phyloP scores from a whole-genome alignment of 2,888 invertebrate genomes.

The Lycophotia porphyrea region DNA sequence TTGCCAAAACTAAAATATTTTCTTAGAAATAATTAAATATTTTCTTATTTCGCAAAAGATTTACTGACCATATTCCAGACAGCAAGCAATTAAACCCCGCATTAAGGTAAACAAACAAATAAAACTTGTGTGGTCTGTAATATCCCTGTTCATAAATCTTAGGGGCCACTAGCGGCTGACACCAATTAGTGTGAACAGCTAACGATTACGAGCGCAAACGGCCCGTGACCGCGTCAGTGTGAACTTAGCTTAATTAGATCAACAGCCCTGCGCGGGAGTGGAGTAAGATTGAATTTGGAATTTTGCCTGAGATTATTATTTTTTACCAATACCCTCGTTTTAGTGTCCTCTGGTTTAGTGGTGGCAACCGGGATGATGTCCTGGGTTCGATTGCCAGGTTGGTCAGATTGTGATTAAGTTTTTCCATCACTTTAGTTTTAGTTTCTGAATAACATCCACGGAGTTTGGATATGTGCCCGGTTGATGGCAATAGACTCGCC shows the following conservation, averaged over 20 bases:
- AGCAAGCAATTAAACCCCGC: slow-evolving; percentile 4
- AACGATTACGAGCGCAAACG: slow-evolving; percentile 60
- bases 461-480: no score
- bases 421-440: not conserved
- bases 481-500: no score
- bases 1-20: not conserved
- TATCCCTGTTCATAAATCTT: slow-evolving; percentile 57
- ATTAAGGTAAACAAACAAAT: slow-evolving; percentile 40
- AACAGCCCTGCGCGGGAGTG: slow-evolving; percentile 10
- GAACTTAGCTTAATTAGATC: slow-evolving; percentile 68
- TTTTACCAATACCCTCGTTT: not conserved
- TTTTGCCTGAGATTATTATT: not conserved
- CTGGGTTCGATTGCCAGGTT: not conserved
- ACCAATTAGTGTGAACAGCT: slow-evolving; percentile 72
- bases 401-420: not conserved
- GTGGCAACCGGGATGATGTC: not conserved
- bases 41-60: no score
- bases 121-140: slow-evolving; percentile 65
- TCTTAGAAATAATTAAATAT: no score
- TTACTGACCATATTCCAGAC: slow-evolving; percentile 10
- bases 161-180: slow-evolving; percentile 58
- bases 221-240: slow-evolving; percentile 64
- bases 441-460: no score
- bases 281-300: slow-evolving; percentile 37
- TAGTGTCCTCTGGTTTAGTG: not conserved